These are phyloP conservation scores for Lepilemur ruficaudatus DNA, from an alignment of 2,797 vertebrate species.

Conservation along the genomic window DNA sequence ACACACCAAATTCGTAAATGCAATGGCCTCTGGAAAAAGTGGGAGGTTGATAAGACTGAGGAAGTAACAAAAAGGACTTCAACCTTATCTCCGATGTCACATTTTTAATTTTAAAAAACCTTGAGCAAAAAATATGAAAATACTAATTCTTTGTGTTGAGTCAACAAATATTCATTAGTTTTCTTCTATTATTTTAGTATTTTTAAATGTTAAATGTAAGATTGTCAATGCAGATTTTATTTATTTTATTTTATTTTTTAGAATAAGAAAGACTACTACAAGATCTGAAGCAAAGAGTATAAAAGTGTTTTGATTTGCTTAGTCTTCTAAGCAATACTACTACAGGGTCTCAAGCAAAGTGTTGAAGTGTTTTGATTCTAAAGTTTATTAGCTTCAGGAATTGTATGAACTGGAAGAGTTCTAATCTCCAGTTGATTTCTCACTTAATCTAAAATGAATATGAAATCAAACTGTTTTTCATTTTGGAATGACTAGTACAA, in stretches of 20 bases:
- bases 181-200: not conserved
- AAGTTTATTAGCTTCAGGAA: constrained; percentile 28
- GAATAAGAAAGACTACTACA: not conserved
- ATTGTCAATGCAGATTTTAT: not conserved
- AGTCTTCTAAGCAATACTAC: not conserved
- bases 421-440: not conserved
- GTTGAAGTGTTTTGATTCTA: not conserved
- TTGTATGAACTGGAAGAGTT: not conserved
- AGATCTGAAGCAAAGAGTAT: not conserved
- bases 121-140: constrained; percentile 3
- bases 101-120: not conserved
- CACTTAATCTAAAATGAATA: constrained; percentile 27
- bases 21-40: not conserved
- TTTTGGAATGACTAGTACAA: constrained; percentile 23
- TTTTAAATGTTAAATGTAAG: not conserved
- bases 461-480: constrained; percentile 41
- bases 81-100: not conserved
- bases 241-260: not conserved
- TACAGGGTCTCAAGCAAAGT: not conserved
- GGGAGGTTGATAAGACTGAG: not conserved
- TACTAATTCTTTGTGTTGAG: not conserved
- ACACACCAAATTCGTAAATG: not conserved
- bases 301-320: not conserved
- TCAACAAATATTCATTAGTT: constrained; percentile 1
- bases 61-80: not conserved